Base-by-base conservation (phyloP, 2,797 vertebrate species). In the Arrhamphus sclerolepis region DNA sequence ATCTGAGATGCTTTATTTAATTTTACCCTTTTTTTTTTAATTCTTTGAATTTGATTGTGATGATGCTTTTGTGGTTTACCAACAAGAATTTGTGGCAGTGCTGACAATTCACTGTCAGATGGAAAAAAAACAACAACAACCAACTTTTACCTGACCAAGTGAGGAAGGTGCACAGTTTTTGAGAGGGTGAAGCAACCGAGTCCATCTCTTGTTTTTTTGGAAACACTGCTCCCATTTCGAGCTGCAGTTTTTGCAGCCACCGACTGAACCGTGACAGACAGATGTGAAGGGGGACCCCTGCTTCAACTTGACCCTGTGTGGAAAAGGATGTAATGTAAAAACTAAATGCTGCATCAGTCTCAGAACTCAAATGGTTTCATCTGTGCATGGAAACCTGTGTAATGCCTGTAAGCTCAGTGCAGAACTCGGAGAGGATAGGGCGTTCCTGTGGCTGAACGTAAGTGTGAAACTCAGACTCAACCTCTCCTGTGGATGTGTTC, bases 401-500 rank as follows among this genome's bases (percentile, higher is more conserved):
- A 62, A 98, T 98, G 34, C 97, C 97, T 0, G 97, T 98, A 4
- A 99, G 89, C 68, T 95, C 92, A 5, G 86, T 96, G 75, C 97
- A 98, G 85, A 98, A 98, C 4, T 82, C 82, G 0, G 97, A 97
- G 66, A 98, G 91, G 46, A 91, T 0, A 0, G 95, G 94, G 21
- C 95, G 94, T 22, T 98, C 97, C 58, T 97, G 94, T 2, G 97
- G 97, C 69, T 98, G 97, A 21, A 98, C 93, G 0, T 95, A 98
- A 0, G 80, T 70, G 64, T 97, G 97, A 84, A 98, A 99, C 77
- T 98, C 95, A 0, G 94, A 92, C 73, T 97, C 94, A 1, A 93
- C 77, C n/a, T 89, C 88, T 48, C 96, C 96, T 0, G 88, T 95
- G 13, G 87, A 87, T 0, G 94, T 89, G 80, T 95, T 96, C 52